phyloP scores from a whole-genome alignment of 2,797 vertebrate species.

The Rhabdophis nuchalis region DNA sequence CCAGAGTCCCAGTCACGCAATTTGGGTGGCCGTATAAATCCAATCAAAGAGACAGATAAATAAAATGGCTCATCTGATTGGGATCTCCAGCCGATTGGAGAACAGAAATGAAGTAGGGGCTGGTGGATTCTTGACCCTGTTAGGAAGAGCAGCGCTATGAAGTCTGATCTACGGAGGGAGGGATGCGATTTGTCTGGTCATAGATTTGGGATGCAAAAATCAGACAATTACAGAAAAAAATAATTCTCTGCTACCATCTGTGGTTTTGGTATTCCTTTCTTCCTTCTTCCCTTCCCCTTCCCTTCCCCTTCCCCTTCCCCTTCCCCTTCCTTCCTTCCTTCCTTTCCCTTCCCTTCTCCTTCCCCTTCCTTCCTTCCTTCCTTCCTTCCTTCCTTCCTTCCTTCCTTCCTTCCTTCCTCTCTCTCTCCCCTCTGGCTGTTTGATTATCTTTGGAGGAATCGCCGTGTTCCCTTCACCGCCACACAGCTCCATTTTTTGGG shows the following conservation, averaged over 20 bases:
- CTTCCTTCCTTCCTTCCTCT: too few relatives aligned
- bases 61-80: background rate
- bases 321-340: too few relatives aligned
- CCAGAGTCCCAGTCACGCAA: background rate
- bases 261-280: background rate
- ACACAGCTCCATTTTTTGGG: constrained; percentile 13
- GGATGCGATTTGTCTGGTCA: background rate
- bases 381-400: too few relatives aligned
- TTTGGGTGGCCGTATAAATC: background rate
- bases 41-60: background rate
- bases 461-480: background rate
- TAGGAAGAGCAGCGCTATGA: background rate
- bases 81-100: background rate
- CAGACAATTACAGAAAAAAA: background rate
- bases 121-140: background rate
- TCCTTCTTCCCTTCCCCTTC: accelerated
- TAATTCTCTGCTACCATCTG: background rate
- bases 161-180: background rate
- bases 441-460: constrained; percentile 8
- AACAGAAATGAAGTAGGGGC: background rate
- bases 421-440: background rate
- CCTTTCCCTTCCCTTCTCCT: too few relatives aligned
- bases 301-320: too few relatives aligned
- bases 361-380: too few relatives aligned
- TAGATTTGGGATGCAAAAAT: background rate